Base-by-base conservation (phyloP, 2,888 invertebrate genomes). In the Lissocephala sabroskyi region DNA sequence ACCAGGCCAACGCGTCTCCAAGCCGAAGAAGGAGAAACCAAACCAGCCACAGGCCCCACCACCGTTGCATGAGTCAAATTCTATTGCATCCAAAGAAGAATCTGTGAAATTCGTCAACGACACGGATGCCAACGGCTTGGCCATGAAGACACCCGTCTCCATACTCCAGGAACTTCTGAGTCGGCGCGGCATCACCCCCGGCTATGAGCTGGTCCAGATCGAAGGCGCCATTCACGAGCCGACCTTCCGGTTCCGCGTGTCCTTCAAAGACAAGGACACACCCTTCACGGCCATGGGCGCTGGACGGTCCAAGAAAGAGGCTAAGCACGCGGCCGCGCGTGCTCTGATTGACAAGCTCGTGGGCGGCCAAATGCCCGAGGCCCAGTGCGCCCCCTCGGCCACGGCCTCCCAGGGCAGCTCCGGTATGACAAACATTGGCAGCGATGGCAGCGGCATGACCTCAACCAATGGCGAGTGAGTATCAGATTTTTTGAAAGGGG, bases 221-320 rank as follows among this genome's bases (percentile, higher is more conserved):
- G 97, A 98, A 79, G 98, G 98, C 13, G 96, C 96, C 74, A 96
- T 97, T 45, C 97, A 97, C 84, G 97, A 97, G 80, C 98, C 98
- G 7, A 96, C 96, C 1, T 98, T 98, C 86, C 92, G 97, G 49
- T 97, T 97, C 85, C 87, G 97, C 14, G 96, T 97, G n/a, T 92
- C 94, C 23, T 93, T 95, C 59, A 92, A 92, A 59, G 94, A 94
- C 82, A 87, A 92, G 64, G 91, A 92, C 79, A 91, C 80, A 0
- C 79, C 82, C 6, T 84, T 82, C 36, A 82, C 83, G 86, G 96
- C 95, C 41, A 94, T 94, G 87, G 96, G 95, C 26, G 92, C 93
- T 59, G 98, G 98, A 0, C 90, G 97, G 45, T 97, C 96, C 10
- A 98, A 98, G 84, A 98, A 98, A 83, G 97, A 97, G 85, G 98